These are phyloP conservation scores for Hippoglossus hippoglossus DNA, from an alignment of 2,797 vertebrate genomes.

Conservation along the genomic window DNA sequence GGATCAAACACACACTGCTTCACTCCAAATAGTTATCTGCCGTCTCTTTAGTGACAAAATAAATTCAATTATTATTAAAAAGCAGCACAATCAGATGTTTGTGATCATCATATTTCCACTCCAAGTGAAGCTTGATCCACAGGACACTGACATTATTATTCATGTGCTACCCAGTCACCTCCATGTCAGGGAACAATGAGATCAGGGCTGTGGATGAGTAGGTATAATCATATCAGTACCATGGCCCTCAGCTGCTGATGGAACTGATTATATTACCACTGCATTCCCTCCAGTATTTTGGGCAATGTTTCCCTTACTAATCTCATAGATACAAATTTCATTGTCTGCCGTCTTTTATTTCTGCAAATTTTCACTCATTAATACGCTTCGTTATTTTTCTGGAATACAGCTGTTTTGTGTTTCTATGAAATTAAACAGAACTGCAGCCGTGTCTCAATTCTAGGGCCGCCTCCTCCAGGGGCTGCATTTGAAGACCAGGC, in stretches of 20 bases:
- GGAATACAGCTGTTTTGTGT: slow-evolving; percentile 6
- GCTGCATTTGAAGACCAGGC: too few species aligned
- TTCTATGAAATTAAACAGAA: slow-evolving; percentile 7
- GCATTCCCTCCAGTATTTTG: slow-evolving; percentile 50
- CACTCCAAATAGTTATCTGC: not conserved
- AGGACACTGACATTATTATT: slow-evolving; percentile 56
- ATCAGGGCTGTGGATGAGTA: slow-evolving; percentile 65
- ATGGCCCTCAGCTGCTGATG: slow-evolving; percentile 67
- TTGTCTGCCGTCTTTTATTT: slow-evolving; percentile 7
- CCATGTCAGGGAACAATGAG: slow-evolving; percentile 70
- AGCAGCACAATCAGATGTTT: slow-evolving; percentile 2
- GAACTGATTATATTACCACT: slow-evolving; percentile 65
- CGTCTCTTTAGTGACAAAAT: not conserved
- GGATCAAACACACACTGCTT: slow-evolving; percentile 20
- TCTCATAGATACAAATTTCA: slow-evolving; percentile 18
- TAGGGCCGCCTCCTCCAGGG: too few species aligned
- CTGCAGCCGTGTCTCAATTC: too few species aligned
- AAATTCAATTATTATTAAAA: too few species aligned
- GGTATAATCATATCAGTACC: slow-evolving; percentile 74
- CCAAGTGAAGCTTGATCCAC: slow-evolving; percentile 41
- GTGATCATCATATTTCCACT: slow-evolving; percentile 17
- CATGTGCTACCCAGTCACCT: slow-evolving; percentile 65
- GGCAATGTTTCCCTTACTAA: slow-evolving; percentile 34
- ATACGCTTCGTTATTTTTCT: too few species aligned
- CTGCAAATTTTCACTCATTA: slow-evolving; percentile 15